Evolutionary conservation across 2,888 invertebrate genomes (phyloP).

Genomic region (Andrena minutula): DNA sequence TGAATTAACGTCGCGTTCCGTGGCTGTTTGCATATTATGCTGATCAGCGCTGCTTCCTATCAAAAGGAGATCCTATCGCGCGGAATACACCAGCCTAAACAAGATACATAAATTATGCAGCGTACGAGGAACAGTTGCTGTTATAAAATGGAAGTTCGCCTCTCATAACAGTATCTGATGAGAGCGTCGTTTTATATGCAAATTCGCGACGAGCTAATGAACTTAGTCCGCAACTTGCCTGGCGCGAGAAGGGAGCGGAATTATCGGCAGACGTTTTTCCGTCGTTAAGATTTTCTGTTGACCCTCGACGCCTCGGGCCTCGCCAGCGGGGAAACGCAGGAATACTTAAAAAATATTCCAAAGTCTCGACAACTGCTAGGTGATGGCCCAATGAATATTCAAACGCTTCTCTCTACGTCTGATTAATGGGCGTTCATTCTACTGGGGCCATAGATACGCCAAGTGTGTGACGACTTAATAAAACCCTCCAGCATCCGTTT

Average conservation of each 20-base stretch:
- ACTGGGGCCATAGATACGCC: too few relatives aligned
- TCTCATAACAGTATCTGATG: slow-evolving; percentile 65
- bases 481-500: slow-evolving; percentile 1
- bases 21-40: slow-evolving; percentile 41
- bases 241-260: slow-evolving; percentile 12
- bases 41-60: slow-evolving; percentile 33
- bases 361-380: too few relatives aligned
- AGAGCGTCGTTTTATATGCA: slow-evolving; percentile 68
- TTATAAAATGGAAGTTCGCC: slow-evolving; percentile 65
- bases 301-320: background rate
- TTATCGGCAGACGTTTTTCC: slow-evolving; percentile 41
- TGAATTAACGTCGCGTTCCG: slow-evolving; percentile 18
- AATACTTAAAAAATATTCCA: too few relatives aligned
- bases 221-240: slow-evolving; percentile 54
- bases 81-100: slow-evolving; percentile 37
- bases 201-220: slow-evolving; percentile 70
- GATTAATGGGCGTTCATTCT: too few relatives aligned
- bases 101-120: slow-evolving; percentile 61
- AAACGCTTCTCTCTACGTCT: too few relatives aligned
- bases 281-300: background rate
- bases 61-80: slow-evolving; percentile 40
- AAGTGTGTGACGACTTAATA: background rate
- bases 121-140: slow-evolving; percentile 57
- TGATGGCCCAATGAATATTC: too few relatives aligned
- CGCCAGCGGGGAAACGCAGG: background rate